Evolutionary conservation across 2,797 vertebrate species (phyloP).

Genomic region (Lepus townsendii): DNA sequence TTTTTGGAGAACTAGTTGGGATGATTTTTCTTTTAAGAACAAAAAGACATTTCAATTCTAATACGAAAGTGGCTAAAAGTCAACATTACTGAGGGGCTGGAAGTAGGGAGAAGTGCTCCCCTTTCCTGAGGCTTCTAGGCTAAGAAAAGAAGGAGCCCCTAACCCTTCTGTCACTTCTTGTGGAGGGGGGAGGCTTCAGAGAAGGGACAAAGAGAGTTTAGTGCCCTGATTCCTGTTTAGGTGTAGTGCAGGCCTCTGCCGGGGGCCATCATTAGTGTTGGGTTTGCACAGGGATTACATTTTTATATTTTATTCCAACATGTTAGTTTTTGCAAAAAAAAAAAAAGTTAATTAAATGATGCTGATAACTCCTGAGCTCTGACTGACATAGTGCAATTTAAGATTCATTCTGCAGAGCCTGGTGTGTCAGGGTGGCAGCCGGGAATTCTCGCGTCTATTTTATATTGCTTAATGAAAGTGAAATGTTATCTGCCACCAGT

Average conservation of each 20-base stretch:
- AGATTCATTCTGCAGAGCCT: conserved; percentile 72
- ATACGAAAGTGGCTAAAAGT: conserved; percentile 19
- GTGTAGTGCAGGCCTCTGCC: conserved; percentile 65
- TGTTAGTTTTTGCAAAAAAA: conserved; percentile 77
- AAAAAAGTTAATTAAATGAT: conserved; percentile 80
- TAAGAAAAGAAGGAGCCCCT: neutral
- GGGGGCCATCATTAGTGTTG: conserved; percentile 77
- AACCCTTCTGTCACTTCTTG: neutral
- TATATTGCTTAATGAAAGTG: conserved; percentile 80
- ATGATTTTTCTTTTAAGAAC: conserved; percentile 1
- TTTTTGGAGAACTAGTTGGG: conserved; percentile 21
- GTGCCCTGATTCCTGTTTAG: conserved; percentile 63
- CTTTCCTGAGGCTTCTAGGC: neutral
- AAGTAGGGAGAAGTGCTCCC: neutral
- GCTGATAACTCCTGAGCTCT: conserved; percentile 82
- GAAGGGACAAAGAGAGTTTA: conserved; percentile 2
- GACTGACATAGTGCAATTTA: conserved; percentile 80
- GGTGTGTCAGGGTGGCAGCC: conserved; percentile 61
- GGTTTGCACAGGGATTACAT: conserved; percentile 81
- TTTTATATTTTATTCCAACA: conserved; percentile 83
- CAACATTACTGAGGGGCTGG: neutral
- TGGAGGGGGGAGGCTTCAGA: neutral
- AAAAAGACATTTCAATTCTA: conserved; percentile 5
- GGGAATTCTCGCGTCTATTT: conserved; percentile 80
- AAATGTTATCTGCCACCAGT: conserved; percentile 82